Evolutionary conservation across 2,113 vertebrate genomes (phyloP).

Genomic region (Formicarius rufipectus): DNA sequence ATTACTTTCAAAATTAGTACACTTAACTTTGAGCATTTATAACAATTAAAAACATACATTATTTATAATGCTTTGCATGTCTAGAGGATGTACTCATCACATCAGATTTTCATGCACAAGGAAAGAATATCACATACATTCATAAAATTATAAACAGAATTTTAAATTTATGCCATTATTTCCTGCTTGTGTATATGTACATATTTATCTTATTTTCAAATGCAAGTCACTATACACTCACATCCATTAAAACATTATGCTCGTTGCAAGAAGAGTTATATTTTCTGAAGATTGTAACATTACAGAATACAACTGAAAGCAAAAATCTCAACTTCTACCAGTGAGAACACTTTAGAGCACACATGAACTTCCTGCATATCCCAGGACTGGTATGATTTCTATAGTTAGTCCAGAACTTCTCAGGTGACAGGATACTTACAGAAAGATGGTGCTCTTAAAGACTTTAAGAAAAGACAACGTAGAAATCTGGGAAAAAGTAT

Average conservation of each 20-base stretch:
- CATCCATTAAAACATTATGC: not conserved
- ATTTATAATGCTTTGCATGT: not conserved
- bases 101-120: not conserved
- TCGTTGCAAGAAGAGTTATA: not conserved
- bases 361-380: accelerated
- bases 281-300: not conserved
- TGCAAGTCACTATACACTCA: not conserved
- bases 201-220: not conserved
- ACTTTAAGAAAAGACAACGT: not conserved
- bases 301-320: not conserved
- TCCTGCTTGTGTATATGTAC: not conserved
- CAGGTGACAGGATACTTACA: not conserved
- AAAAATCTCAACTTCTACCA: not conserved
- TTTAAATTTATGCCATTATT: not conserved
- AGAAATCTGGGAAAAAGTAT: not conserved
- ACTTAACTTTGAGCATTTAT: not conserved
- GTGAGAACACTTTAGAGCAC: not conserved
- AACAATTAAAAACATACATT: not conserved
- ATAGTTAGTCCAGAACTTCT: not conserved
- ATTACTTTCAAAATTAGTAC: not conserved
- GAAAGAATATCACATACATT: not conserved
- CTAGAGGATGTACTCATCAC: not conserved
- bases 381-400: not conserved
- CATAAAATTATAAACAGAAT: not conserved
- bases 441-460: not conserved